Percentiles rank a stretch among this genome's conserved stretches.
Evolutionary conservation across 2,113 vertebrate species (phyloP).

Genomic region (Onychorhynchus coronatus): DNA sequence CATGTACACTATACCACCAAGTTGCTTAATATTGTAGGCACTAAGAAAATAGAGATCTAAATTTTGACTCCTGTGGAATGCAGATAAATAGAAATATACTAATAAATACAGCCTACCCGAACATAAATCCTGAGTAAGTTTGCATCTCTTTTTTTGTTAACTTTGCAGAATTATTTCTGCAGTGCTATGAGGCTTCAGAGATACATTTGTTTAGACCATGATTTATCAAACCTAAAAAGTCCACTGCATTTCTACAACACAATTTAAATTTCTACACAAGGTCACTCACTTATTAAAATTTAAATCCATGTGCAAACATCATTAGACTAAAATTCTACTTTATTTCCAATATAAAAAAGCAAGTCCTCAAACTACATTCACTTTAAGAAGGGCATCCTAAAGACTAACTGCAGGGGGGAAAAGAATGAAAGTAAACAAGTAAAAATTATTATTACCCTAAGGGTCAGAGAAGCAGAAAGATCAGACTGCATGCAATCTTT

Average conservation of each 20-base stretch:
- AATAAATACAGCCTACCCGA: background rate
- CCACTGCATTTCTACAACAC: background rate
- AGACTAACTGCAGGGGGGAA: accelerated
- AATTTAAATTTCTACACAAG: background rate
- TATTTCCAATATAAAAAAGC: background rate
- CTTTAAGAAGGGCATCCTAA: background rate
- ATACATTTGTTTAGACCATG: background rate
- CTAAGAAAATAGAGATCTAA: background rate
- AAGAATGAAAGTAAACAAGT: background rate
- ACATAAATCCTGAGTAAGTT: background rate
- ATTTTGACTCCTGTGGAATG: background rate
- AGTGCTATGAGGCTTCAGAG: background rate
- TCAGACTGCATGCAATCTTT: background rate
- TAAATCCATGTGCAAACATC: background rate
- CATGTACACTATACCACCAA: background rate
- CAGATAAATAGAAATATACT: background rate
- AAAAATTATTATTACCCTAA: background rate
- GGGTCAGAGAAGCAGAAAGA: background rate
- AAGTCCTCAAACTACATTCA: background rate
- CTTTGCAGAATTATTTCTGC: background rate
- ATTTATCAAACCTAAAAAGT: background rate
- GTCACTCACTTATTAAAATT: background rate
- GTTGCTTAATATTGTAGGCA: background rate
- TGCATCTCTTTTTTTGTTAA: background rate
- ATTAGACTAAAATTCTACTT: background rate